These are phyloP conservation scores for Chelidonichthys spinosus DNA, from an alignment of 2,797 vertebrate genomes.

Conservation along the genomic window DNA sequence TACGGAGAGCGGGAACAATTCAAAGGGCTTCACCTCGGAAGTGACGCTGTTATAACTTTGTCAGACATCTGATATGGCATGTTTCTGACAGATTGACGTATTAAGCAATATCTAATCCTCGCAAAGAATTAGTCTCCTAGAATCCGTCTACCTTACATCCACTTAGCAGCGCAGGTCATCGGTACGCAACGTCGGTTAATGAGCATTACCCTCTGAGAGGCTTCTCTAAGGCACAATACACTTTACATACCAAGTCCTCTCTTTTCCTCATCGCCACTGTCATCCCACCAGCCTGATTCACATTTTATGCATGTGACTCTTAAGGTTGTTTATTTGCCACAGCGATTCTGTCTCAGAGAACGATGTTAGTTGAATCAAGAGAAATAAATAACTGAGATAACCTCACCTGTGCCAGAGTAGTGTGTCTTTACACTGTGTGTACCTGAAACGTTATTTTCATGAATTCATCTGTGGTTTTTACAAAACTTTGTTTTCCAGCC, in stretches of 20 bases:
- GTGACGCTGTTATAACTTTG: conserved; percentile 17
- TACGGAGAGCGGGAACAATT: conserved; percentile 42
- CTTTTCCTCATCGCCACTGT: conserved; percentile 58
- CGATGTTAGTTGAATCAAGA: conserved; percentile 81
- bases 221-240: conserved; percentile 74
- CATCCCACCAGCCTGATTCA: conserved; percentile 71
- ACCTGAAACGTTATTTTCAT: not conserved
- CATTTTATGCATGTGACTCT: conserved; percentile 87
- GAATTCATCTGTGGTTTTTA: not conserved
- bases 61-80: conserved; percentile 14
- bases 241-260: conserved; percentile 44
- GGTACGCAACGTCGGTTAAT: conserved; percentile 54
- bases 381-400: conserved; percentile 80
- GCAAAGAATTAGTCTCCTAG: conserved; percentile 26
- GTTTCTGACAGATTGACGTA: conserved; percentile 27
- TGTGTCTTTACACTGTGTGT: conserved; percentile 24
- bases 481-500: not conserved
- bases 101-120: conserved; percentile 61
- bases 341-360: conserved; percentile 81
- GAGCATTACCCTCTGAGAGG: conserved; percentile 58
- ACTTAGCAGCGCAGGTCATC: conserved; percentile 38
- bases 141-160: conserved; percentile 21
- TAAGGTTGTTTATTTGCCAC: conserved; percentile 84
- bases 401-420: conserved; percentile 36
- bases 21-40: conserved; percentile 44